phyloP scores from a whole-genome alignment of 2,888 invertebrate genomes.

The Plagodis pulveraria region DNA sequence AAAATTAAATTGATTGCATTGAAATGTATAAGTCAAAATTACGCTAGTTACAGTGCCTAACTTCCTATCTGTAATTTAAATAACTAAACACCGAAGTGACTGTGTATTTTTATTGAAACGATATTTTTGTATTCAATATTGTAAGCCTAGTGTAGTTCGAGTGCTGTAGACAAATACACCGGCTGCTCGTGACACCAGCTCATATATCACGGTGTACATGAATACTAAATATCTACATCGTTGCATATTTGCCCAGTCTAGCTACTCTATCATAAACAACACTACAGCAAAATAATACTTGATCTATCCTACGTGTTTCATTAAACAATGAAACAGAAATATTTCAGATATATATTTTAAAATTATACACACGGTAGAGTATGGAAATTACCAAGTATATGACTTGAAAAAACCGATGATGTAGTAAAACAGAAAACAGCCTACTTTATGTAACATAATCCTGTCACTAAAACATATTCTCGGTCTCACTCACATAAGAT shows the following conservation, averaged over 20 bases:
- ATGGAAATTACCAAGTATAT: too few relatives aligned
- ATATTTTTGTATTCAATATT: slow-evolving; percentile 15
- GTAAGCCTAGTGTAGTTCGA: slow-evolving; percentile 23
- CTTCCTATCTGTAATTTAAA: too few relatives aligned
- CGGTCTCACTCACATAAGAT: slow-evolving; percentile 44
- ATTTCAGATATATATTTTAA: too few relatives aligned
- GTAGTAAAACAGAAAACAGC: too few relatives aligned
- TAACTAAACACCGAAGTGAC: too few relatives aligned
- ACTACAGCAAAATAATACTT: neutral
- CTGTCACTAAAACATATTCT: slow-evolving; percentile 42
- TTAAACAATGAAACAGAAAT: too few relatives aligned
- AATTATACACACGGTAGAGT: too few relatives aligned
- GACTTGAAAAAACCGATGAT: too few relatives aligned
- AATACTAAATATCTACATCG: slow-evolving; percentile 46
- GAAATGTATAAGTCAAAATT: too few relatives aligned
- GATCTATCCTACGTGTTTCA: too few relatives aligned
- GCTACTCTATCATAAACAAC: slow-evolving; percentile 16
- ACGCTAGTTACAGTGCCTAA: too few relatives aligned
- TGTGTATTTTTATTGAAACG: neutral
- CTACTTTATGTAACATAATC: slow-evolving; percentile 30
- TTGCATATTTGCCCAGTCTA: slow-evolving; percentile 28
- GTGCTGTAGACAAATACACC: slow-evolving; percentile 43
- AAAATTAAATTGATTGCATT: too few relatives aligned
- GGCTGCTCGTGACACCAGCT: slow-evolving; percentile 48
- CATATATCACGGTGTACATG: slow-evolving; percentile 51